phyloP scores from a whole-genome alignment of 1,140 invertebrate species.

The Grapholita molesta region DNA sequence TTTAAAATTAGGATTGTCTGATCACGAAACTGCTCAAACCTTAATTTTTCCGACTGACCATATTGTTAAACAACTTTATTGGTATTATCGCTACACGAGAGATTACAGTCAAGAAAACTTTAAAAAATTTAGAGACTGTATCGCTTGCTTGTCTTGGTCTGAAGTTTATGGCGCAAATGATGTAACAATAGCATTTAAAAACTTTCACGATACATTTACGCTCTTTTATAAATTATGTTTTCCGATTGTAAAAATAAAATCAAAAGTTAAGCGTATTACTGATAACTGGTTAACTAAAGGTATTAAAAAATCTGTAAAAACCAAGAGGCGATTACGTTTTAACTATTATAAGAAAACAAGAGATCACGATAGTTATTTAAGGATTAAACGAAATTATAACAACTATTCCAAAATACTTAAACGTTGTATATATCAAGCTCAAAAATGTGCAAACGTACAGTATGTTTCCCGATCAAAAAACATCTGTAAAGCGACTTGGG shows the following conservation, averaged over 20 bases:
- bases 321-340: not conserved
- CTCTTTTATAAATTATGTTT: not conserved
- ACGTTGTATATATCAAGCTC: constrained; percentile 3
- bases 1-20: not conserved
- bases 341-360: not conserved
- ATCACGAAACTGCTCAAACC: not conserved
- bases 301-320: not conserved
- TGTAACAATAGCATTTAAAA: not conserved
- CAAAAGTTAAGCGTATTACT: not conserved
- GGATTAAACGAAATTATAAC: not conserved
- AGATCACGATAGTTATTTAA: not conserved
- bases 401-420: too few relatives aligned
- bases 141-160: not conserved
- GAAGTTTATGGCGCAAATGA: not conserved
- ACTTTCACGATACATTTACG: not conserved
- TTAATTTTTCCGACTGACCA: not conserved
- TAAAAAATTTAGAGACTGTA: not conserved
- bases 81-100: not conserved
- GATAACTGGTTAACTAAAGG: not conserved
- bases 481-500: constrained; percentile 5
- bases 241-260: not conserved
- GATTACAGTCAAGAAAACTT: not conserved
- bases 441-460: not conserved
- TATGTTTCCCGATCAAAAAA: constrained; percentile 6
- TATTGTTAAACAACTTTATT: not conserved